These are phyloP conservation scores for Falco columbarius DNA, from an alignment of 2,797 vertebrate genomes.

Conservation along the genomic window DNA sequence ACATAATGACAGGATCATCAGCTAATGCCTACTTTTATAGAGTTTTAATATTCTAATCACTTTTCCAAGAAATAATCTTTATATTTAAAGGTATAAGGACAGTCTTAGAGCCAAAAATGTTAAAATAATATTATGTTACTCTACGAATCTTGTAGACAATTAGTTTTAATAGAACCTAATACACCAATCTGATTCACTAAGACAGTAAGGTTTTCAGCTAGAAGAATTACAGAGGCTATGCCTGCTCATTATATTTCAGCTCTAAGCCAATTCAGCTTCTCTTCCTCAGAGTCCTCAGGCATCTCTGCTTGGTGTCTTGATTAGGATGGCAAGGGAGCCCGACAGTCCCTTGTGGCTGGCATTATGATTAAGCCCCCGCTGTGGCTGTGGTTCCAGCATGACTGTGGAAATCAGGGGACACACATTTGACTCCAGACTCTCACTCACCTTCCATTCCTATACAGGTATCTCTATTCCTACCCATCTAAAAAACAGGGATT, in stretches of 20 bases:
- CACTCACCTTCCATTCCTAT: not conserved
- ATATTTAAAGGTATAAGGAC: conserved; percentile 69
- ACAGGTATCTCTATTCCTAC: not conserved
- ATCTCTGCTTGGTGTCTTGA: conserved; percentile 11
- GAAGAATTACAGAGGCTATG: conserved; percentile 56
- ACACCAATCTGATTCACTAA: conserved; percentile 54
- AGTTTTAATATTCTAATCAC: conserved; percentile 74
- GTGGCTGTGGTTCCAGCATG: not conserved
- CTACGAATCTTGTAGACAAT: conserved; percentile 63
- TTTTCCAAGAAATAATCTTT: conserved; percentile 80
- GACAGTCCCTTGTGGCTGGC: not conserved
- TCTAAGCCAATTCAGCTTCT: conserved; percentile 32
- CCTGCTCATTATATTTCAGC: conserved; percentile 27
- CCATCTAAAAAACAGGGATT: not conserved
- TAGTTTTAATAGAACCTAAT: conserved; percentile 66
- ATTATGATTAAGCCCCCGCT: not conserved
- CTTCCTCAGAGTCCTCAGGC: conserved; percentile 26
- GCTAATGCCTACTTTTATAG: conserved; percentile 72
- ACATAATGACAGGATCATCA: conserved; percentile 72
- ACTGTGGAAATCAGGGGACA: not conserved
- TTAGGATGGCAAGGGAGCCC: not conserved
- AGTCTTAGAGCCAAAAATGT: conserved; percentile 68
- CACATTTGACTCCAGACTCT: not conserved
- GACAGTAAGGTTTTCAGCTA: conserved; percentile 43
- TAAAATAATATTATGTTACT: conserved; percentile 73